Percentiles rank a stretch among this genome's conserved stretches.
Conservation (phyloP, 2,888 invertebrate genomes). For the Petrolisthes manimaculis region DNA sequence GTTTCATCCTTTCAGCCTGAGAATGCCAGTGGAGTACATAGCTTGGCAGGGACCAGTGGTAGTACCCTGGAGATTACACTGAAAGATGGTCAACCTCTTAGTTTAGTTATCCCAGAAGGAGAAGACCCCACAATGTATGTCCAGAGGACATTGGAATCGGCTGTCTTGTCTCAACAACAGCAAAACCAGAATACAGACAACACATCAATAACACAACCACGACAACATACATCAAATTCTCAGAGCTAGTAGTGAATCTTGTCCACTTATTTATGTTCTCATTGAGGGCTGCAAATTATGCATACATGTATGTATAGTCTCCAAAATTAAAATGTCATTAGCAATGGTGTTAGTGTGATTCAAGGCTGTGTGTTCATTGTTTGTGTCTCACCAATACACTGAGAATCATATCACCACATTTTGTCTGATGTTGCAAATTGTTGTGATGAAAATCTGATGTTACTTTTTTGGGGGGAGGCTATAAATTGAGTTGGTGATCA, state of each 20-base stretch:
- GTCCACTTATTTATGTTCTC: too few species aligned
- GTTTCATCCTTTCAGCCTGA: conserved; percentile 7
- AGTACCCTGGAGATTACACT: conserved; percentile 44
- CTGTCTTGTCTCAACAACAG: conserved; percentile 45
- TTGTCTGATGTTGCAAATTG: too few species aligned
- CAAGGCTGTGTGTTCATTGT: too few species aligned
- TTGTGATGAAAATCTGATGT: too few species aligned
- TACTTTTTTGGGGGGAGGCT: too few species aligned
- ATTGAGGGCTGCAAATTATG: too few species aligned
- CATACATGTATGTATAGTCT: too few species aligned
- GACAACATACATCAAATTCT: not conserved
- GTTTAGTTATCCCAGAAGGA: conserved; percentile 49
- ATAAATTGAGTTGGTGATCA: too few species aligned
- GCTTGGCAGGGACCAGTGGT: not conserved
- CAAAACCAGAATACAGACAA: not conserved
- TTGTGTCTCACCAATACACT: too few species aligned
- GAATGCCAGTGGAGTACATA: not conserved
- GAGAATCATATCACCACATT: too few species aligned
- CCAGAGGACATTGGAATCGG: conserved; percentile 43
- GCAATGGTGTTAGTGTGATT: too few species aligned
- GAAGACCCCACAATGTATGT: conserved; percentile 53
- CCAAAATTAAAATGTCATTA: too few species aligned
- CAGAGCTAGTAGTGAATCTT: not conserved
- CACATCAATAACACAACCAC: not conserved
- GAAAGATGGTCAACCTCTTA: conserved; percentile 52